phyloP scores from a whole-genome alignment of 2,888 invertebrate species.

The Drosophila imparisetae region DNA sequence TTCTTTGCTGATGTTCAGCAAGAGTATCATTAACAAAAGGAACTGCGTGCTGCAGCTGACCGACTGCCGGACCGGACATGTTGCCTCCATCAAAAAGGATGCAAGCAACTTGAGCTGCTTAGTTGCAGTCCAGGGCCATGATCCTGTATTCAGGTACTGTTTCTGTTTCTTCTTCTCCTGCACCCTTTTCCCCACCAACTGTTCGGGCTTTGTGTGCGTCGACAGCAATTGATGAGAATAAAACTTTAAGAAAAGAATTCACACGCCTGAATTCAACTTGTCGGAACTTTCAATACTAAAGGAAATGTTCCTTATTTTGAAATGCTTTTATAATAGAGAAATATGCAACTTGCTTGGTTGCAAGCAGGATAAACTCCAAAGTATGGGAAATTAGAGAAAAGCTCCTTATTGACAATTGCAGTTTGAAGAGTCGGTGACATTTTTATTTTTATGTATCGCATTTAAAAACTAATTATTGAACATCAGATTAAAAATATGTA shows the following conservation, averaged over 20 bases:
- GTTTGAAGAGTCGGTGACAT: neutral
- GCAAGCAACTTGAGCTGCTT: slow-evolving; percentile 70
- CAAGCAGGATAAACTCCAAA: neutral
- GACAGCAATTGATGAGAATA: slow-evolving; percentile 54
- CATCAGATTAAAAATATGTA: neutral
- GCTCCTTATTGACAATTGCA: neutral
- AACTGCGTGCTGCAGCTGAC: slow-evolving; percentile 72
- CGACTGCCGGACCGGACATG: slow-evolving; percentile 36
- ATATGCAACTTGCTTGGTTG: neutral
- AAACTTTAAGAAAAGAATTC: slow-evolving; percentile 33
- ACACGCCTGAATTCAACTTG: slow-evolving; percentile 37
- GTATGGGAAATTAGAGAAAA: neutral
- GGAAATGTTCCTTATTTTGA: neutral
- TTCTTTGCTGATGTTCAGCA: slow-evolving; percentile 59
- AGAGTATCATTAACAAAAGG: slow-evolving; percentile 79
- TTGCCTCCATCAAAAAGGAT: slow-evolving; percentile 33
- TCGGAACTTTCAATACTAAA: slow-evolving; percentile 2
- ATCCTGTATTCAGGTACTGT: slow-evolving; percentile 27
- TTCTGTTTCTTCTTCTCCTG: neutral
- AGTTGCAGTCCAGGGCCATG: slow-evolving; percentile 43
- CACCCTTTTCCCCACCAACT: neutral
- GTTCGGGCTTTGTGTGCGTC: slow-evolving; percentile 8
- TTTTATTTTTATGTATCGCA: neutral
- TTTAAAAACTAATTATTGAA: neutral
- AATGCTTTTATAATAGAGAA: neutral